phyloP scores from a whole-genome alignment of 2,888 invertebrate genomes.

The Agrotis clavis region DNA sequence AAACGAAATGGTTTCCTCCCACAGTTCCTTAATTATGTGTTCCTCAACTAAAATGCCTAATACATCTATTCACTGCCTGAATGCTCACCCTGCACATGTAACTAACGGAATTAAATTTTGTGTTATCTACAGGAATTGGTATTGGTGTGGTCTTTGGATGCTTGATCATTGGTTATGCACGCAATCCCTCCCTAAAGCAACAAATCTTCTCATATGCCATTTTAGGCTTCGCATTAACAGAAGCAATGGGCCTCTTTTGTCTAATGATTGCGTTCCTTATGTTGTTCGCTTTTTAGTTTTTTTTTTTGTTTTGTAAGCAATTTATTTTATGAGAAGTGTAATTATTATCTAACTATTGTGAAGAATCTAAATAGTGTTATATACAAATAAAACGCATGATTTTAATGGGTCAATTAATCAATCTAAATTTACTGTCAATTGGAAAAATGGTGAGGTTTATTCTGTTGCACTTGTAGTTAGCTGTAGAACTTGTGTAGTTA shows the following conservation, averaged over 20 bases:
- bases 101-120: slow-evolving; percentile 54
- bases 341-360: slow-evolving; percentile 61
- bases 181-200: slow-evolving; percentile 99
- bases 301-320: slow-evolving; percentile 55
- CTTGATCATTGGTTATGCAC: slow-evolving; percentile 98
- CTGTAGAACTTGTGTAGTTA: slow-evolving; percentile 22
- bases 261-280: slow-evolving; percentile 99
- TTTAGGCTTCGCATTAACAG: slow-evolving; percentile 98
- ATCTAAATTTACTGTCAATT: slow-evolving; percentile 42
- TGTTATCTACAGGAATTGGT: slow-evolving; percentile 93
- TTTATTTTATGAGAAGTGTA: slow-evolving; percentile 78
- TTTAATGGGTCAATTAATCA: neutral
- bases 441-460: slow-evolving; percentile 73
- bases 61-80: slow-evolving; percentile 17
- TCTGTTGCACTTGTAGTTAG: slow-evolving; percentile 65
- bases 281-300: slow-evolving; percentile 96
- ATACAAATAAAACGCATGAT: slow-evolving; percentile 22
- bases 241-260: slow-evolving; percentile 99
- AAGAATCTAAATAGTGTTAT: slow-evolving; percentile 29
- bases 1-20: slow-evolving; percentile 5
- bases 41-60: slow-evolving; percentile 11
- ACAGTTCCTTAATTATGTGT: slow-evolving; percentile 37
- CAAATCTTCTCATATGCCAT: slow-evolving; percentile 99
- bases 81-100: slow-evolving; percentile 38
- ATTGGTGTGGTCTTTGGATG: slow-evolving; percentile 99